These are phyloP conservation scores for Ptilodon capucinus DNA, from an alignment of 2,888 invertebrate species.

Conservation along the genomic window DNA sequence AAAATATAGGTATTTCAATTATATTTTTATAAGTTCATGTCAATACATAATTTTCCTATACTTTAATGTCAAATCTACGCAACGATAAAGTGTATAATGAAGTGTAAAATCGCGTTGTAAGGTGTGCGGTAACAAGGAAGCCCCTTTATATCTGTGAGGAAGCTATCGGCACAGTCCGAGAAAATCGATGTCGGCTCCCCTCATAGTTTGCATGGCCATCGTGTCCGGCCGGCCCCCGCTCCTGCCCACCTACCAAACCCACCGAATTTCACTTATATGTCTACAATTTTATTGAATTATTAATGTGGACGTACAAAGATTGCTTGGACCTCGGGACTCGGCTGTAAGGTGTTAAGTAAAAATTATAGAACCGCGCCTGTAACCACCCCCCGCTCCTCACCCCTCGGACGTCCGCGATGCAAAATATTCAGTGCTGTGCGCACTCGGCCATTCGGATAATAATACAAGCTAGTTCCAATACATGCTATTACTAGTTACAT, in stretches of 20 bases:
- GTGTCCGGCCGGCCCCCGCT: constrained; percentile 46
- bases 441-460: constrained; percentile 44
- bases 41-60: not conserved
- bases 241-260: constrained; percentile 16
- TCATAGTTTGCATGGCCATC: constrained; percentile 78
- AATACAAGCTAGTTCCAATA: constrained; percentile 25
- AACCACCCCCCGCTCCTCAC: constrained; percentile 36
- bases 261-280: not conserved
- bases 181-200: constrained; percentile 77
- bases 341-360: constrained; percentile 50
- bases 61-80: not conserved
- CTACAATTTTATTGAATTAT: constrained; percentile 12
- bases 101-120: constrained; percentile 21
- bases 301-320: constrained; percentile 4
- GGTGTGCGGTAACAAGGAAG: constrained; percentile 57
- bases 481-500: too few species aligned
- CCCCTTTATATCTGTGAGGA: constrained; percentile 48
- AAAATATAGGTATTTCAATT: too few species aligned
- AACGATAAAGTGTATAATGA: constrained; percentile 11
- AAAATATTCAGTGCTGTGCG: constrained; percentile 66
- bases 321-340: constrained; percentile 13
- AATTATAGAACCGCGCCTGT: constrained; percentile 51
- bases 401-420: constrained; percentile 58
- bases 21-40: too few species aligned
- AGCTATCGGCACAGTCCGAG: constrained; percentile 78